Conservation (phyloP, 1,140 invertebrate genomes). For the Schlechtendalia chinensis region DNA sequence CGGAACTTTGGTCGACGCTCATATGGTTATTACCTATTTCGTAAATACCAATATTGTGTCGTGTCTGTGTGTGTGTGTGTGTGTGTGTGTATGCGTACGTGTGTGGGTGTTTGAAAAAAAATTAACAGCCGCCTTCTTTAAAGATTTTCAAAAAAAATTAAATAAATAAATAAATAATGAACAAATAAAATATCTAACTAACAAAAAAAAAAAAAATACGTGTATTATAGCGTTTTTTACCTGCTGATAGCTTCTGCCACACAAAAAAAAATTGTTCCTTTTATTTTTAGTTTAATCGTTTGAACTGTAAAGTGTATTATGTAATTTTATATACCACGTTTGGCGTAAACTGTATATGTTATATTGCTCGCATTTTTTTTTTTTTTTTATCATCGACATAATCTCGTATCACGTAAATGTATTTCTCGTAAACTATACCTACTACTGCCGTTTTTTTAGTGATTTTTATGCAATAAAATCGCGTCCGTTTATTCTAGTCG, state of each 20-base stretch:
- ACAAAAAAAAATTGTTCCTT: slow-evolving; percentile 3
- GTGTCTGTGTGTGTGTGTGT: neutral
- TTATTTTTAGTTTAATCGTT: neutral
- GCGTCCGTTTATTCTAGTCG: neutral
- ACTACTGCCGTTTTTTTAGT: too few relatives aligned
- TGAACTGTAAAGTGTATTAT: neutral
- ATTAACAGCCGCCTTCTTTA: slow-evolving; percentile 30
- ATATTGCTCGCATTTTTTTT: neutral
- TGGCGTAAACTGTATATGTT: neutral
- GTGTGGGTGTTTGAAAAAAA: slow-evolving; percentile 15
- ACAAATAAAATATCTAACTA: slow-evolving; percentile 32
- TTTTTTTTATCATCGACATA: neutral
- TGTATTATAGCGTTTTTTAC: slow-evolving; percentile 49
- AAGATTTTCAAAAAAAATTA: neutral
- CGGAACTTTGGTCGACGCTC: neutral
- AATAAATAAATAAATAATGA: too few relatives aligned
- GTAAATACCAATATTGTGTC: slow-evolving; percentile 26
- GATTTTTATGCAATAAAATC: slow-evolving; percentile 14
- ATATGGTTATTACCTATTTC: neutral
- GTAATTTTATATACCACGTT: neutral
- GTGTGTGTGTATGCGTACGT: neutral
- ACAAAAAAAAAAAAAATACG: slow-evolving; percentile 42
- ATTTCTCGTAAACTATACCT: too few relatives aligned
- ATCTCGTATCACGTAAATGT: too few relatives aligned
- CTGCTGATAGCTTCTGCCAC: slow-evolving; percentile 49